Percentiles rank a stretch among this genome's conserved stretches.
These are phyloP conservation scores for Pollenia labialis DNA, from an alignment of 2,888 invertebrate genomes.

Conservation along the genomic window DNA sequence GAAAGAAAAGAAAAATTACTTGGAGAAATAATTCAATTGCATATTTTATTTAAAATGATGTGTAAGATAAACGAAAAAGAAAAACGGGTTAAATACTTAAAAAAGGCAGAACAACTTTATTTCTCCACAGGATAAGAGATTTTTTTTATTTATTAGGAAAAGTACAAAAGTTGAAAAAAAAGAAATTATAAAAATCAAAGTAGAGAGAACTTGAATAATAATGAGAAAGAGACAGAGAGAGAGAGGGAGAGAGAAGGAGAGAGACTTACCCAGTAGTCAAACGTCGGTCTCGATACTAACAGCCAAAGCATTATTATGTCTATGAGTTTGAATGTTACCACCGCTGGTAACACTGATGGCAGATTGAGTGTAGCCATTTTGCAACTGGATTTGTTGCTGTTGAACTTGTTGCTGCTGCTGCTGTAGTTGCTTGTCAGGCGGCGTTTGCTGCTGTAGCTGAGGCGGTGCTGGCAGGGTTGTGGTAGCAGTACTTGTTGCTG, in stretches of 20 bases:
- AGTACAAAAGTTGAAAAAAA: conserved; percentile 22
- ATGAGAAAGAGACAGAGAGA: not conserved
- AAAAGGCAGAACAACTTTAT: conserved; percentile 51
- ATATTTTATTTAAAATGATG: not conserved
- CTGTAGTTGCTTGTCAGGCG: conserved; percentile 75
- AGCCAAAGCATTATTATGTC: conserved; percentile 92
- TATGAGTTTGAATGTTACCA: conserved; percentile 88
- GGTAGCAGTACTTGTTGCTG: conserved; percentile 75
- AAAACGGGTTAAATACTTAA: conserved; percentile 16
- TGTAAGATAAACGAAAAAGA: conserved; percentile 4
- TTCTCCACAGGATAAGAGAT: conserved; percentile 71
- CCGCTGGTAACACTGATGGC: conserved; percentile 81
- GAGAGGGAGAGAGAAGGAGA: not conserved
- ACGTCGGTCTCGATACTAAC: conserved; percentile 97
- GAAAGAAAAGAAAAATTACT: too few species aligned
- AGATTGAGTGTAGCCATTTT: conserved; percentile 81
- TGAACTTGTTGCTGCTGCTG: conserved; percentile 75
- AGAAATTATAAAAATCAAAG: conserved; percentile 25
- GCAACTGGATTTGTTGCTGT: conserved; percentile 77
- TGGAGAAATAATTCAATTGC: not conserved
- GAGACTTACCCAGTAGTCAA: conserved; percentile 93
- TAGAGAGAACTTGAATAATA: not conserved
- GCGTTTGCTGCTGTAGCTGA: conserved; percentile 75
- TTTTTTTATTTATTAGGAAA: conserved; percentile 48
- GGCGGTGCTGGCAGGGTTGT: conserved; percentile 73